These are phyloP conservation scores for Anarsia innoxiella DNA, from an alignment of 2,888 invertebrate species.

Conservation along the genomic window DNA sequence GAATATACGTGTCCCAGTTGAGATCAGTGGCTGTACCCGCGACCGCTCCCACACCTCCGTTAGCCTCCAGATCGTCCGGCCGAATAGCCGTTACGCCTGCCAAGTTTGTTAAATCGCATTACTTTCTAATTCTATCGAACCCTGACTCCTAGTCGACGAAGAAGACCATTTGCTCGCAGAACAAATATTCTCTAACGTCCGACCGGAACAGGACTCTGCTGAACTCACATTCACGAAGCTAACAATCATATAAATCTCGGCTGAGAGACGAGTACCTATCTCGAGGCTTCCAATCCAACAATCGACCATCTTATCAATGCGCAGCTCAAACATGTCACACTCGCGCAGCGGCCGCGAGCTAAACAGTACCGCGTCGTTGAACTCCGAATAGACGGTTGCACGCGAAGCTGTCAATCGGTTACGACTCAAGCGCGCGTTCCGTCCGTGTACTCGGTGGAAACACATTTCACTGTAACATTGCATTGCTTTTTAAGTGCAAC, in stretches of 20 bases:
- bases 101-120: no score
- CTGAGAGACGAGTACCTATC: no score
- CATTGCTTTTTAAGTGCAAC: no score
- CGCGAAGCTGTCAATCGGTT: constrained; percentile 90
- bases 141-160: no score
- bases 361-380: constrained; percentile 95
- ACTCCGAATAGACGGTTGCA: constrained; percentile 91
- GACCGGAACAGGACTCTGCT: no score
- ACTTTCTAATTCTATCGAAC: no score
- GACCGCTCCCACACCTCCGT: constrained; percentile 44
- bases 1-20: constrained; percentile 92
- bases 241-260: no score
- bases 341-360: constrained; percentile 91
- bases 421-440: constrained; percentile 89
- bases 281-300: constrained; percentile 96
- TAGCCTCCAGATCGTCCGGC: constrained; percentile 87
- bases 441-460: constrained; percentile 92
- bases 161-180: no score
- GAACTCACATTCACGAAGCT: no score
- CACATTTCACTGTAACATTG: constrained; percentile 85
- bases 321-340: constrained; percentile 93
- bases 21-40: constrained; percentile 94
- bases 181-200: no score
- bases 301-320: constrained; percentile 92
- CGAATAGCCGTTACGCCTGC: constrained; percentile 92